phyloP scores from a whole-genome alignment of 2,888 invertebrate genomes.

The Nowickia ferox region DNA sequence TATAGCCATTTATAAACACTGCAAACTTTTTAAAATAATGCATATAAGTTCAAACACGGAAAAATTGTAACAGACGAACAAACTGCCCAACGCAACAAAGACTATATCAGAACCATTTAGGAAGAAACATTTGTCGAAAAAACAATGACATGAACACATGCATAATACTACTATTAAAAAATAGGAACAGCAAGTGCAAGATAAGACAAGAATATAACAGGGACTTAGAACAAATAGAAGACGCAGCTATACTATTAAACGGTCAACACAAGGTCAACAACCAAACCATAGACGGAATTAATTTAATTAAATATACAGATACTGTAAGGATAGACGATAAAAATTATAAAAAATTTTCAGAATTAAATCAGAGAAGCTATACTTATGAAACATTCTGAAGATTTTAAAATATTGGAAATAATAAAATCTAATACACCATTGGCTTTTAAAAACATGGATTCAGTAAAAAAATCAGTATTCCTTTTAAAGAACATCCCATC shows the following conservation, averaged over 20 bases:
- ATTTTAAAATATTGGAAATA: too few species aligned
- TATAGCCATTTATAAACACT: too few species aligned
- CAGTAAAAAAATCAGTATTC: background rate
- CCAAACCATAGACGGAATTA: background rate
- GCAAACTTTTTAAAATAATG: too few species aligned
- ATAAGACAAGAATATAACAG: too few species aligned
- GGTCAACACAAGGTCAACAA: slow-evolving; percentile 5
- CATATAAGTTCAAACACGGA: too few species aligned
- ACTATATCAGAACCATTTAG: background rate
- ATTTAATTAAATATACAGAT: background rate
- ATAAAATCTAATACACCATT: background rate
- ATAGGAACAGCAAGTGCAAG: background rate
- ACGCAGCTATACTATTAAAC: too few species aligned
- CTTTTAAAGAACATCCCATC: background rate
- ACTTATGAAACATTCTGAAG: too few species aligned
- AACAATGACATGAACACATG: background rate
- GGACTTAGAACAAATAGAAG: slow-evolving; percentile 2
- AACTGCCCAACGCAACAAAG: too few species aligned
- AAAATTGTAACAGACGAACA: too few species aligned
- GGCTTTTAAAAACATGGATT: too few species aligned
- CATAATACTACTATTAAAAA: background rate
- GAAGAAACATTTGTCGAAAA: background rate
- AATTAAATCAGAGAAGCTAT: too few species aligned
- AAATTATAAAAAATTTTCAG: background rate
- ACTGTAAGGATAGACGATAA: background rate